Percentiles rank a stretch among this genome's conserved stretches.
These are phyloP conservation scores for Seriola rivoliana DNA, from an alignment of 2,113 vertebrate species.

Conservation along the genomic window DNA sequence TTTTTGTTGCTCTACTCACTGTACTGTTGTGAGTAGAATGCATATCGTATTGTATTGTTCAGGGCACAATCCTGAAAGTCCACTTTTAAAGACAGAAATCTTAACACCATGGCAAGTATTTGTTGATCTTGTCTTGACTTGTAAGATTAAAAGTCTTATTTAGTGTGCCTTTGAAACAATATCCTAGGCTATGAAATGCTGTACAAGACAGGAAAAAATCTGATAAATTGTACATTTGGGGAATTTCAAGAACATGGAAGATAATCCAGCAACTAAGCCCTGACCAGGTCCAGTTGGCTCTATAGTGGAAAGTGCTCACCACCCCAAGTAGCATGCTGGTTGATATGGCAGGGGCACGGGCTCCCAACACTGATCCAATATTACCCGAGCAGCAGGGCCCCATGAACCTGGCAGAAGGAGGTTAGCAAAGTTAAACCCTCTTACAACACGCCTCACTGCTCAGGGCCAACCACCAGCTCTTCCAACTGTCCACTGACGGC, in stretches of 20 bases:
- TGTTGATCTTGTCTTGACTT: background rate
- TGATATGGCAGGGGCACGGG: slow-evolving; percentile 82
- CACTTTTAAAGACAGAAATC: too few species aligned
- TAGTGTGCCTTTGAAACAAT: background rate
- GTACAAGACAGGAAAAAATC: background rate
- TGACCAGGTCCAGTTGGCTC: slow-evolving; percentile 57
- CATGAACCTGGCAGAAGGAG: slow-evolving; percentile 96
- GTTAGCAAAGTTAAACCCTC: slow-evolving; percentile 99
- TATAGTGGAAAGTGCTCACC: slow-evolving; percentile 56
- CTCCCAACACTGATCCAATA: slow-evolving; percentile 95
- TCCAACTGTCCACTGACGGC: slow-evolving; percentile 80
- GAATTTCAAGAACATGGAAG: background rate
- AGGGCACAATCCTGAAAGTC: background rate
- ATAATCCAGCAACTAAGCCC: slow-evolving; percentile 18
- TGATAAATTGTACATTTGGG: background rate
- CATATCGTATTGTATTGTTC: background rate
- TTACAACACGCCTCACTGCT: slow-evolving; percentile 93
- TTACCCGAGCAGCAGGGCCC: slow-evolving; percentile 93
- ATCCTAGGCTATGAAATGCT: background rate
- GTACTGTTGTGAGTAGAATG: background rate
- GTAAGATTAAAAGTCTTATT: background rate
- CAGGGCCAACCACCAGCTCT: slow-evolving; percentile 89
- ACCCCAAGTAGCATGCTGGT: slow-evolving; percentile 86
- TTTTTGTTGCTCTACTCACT: too few species aligned
- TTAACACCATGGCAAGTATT: background rate